phyloP scores from a whole-genome alignment of 2,797 vertebrate genomes.

The Euthynnus affinis region DNA sequence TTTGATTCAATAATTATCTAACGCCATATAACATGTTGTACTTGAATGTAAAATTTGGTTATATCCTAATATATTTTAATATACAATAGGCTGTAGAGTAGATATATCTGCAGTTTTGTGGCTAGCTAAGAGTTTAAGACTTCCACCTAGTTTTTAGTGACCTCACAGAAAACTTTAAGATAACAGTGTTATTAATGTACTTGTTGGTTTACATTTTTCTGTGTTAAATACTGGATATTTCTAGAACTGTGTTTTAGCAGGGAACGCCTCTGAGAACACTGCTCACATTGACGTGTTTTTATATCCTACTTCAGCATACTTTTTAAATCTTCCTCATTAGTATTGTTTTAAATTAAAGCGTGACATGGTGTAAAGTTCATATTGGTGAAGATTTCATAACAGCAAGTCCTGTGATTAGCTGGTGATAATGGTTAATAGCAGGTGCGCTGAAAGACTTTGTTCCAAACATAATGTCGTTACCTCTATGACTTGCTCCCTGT shows the following conservation, averaged over 20 bases:
- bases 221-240: conserved; percentile 37
- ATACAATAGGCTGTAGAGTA: conserved; percentile 21
- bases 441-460: conserved; percentile 46
- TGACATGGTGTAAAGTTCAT: conserved; percentile 21
- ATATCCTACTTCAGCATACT: background rate
- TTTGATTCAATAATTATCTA: conserved; percentile 36
- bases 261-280: conserved; percentile 21
- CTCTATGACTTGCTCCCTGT: conserved; percentile 49
- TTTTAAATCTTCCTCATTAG: conserved; percentile 20
- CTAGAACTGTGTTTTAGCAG: conserved; percentile 61
- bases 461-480: conserved; percentile 56
- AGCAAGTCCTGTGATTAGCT: conserved; percentile 28
- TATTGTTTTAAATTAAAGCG: conserved; percentile 47
- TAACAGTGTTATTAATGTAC: conserved; percentile 27
- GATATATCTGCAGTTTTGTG: conserved; percentile 30
- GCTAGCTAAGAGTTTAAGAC: conserved; percentile 20
- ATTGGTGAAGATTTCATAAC: conserved; percentile 13
- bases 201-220: conserved; percentile 26
- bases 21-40: conserved; percentile 57
- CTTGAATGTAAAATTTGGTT: conserved; percentile 51
- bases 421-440: conserved; percentile 41
- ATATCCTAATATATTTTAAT: conserved; percentile 63
- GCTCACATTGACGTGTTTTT: conserved; percentile 43
- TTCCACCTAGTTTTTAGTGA: conserved; percentile 54
- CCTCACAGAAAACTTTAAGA: conserved; percentile 45